Base-by-base conservation (phyloP, 2,797 vertebrate genomes). In the Darevskia nairensis region DNA sequence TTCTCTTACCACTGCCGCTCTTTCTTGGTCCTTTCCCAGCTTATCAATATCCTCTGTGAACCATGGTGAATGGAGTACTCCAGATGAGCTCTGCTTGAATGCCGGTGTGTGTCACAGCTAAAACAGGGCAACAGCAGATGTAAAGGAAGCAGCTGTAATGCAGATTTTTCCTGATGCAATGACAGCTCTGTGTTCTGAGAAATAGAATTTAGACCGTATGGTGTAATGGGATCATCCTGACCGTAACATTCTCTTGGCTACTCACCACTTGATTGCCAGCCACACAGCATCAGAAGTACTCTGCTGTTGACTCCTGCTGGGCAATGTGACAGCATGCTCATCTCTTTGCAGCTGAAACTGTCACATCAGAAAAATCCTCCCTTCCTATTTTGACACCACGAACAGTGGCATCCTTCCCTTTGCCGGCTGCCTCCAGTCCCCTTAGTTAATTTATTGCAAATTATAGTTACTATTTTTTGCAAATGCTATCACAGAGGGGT, bases 391-490 rank as follows among this genome's bases (percentile, higher is more conserved):
- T 84, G 69, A 91, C 75, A 82, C 0, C 80, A 39, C 15, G 23
- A 79, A 27, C 17, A 81, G 75, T 64, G 85, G 61, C 0, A 2
- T 3, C 19, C 21, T 88, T 86, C 13, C 41, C 44, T 90, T 80
- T 68, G 41, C 77, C 50, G 32, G n/a, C 19, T 61, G 29, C 11
- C 72, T 88, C 29, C 86, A 59, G 27, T 66, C 9, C 1, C 85
- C 44, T 17, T 59, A 86, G n/a, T 27, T 89, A 82, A 84, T 79
- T 90, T 90, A 66, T 81, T 88, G 35, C 27, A 88, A 89, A 87
- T 89, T 82, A 85, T 17, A 72, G n/a, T 29, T 10, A 13, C 0
- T 0, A n/a, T 81, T 90, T 91, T 69, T 90, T 79, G 61, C 84
- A 86, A 46, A 4, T 55, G 32, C n/a, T 89, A 5, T 79, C 68